Evolutionary conservation across 2,797 vertebrate species (phyloP).

Genomic region (Argya squamiceps): DNA sequence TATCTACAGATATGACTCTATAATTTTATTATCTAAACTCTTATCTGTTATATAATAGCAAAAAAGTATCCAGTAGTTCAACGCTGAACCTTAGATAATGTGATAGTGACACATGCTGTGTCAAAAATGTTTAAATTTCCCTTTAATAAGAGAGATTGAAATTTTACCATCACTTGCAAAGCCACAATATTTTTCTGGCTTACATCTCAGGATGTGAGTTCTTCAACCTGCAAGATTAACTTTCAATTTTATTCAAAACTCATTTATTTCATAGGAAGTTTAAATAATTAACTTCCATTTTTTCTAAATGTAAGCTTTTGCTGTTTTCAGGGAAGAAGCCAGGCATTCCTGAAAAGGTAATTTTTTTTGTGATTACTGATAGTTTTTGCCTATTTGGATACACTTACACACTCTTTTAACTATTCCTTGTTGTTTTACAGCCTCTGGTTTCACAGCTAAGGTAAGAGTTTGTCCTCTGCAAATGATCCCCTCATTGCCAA

Average conservation of each 20-base stretch:
- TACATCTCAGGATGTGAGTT: neutral
- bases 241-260: neutral
- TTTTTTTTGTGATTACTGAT: neutral
- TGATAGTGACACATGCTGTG: neutral
- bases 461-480: slow-evolving; percentile 62
- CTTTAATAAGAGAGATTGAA: neutral
- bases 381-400: neutral
- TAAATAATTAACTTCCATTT: neutral
- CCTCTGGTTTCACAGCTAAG: slow-evolving; percentile 64
- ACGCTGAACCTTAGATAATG: neutral
- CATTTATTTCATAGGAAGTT: neutral
- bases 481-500: neutral
- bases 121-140: neutral
- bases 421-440: slow-evolving; percentile 67
- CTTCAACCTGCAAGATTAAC: neutral
- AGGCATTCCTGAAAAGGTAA: slow-evolving; percentile 75
- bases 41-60: neutral
- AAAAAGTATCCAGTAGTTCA: neutral
- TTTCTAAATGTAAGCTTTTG: neutral
- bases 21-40: neutral
- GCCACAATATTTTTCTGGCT: neutral
- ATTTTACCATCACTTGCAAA: neutral
- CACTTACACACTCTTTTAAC: neutral
- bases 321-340: slow-evolving; percentile 71
- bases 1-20: neutral